Conservation (phyloP, 2,113 vertebrate species). For the Notiomystis cincta region DNA sequence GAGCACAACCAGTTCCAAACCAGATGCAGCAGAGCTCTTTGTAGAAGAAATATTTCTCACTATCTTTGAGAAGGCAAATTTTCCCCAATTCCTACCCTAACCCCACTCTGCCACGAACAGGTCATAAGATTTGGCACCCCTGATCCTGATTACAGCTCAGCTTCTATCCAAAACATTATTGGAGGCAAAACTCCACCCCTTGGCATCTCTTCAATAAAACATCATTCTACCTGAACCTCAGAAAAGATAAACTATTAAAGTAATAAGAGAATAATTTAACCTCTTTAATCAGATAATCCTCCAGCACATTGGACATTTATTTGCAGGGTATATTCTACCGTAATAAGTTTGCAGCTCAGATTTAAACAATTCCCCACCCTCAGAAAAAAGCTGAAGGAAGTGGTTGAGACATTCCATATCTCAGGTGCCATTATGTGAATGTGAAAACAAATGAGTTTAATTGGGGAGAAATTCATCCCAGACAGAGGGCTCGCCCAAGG, state of each 20-base stretch:
- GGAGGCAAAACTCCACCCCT: slow-evolving; percentile 45
- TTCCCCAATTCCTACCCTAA: neutral
- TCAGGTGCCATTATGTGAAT: slow-evolving; percentile 68
- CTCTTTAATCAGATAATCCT: slow-evolving; percentile 72
- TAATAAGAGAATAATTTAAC: slow-evolving; percentile 66
- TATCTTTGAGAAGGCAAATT: neutral
- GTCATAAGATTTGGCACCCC: slow-evolving; percentile 39
- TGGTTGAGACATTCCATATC: slow-evolving; percentile 70
- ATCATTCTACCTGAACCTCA: slow-evolving; percentile 62
- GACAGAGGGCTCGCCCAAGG: slow-evolving; percentile 61
- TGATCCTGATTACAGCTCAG: neutral
- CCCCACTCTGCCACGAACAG: neutral
- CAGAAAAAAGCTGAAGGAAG: slow-evolving; percentile 65
- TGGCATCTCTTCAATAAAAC: slow-evolving; percentile 53
- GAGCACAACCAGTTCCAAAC: accelerated
- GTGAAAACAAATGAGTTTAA: slow-evolving; percentile 66
- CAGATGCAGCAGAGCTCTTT: neutral
- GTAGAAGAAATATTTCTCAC: neutral
- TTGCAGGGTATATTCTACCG: slow-evolving; percentile 10
- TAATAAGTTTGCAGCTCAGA: slow-evolving; percentile 53
- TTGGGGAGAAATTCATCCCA: slow-evolving; percentile 68
- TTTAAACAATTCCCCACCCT: slow-evolving; percentile 60
- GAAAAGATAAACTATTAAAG: slow-evolving; percentile 71
- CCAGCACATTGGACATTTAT: slow-evolving; percentile 60
- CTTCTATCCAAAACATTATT: slow-evolving; percentile 19